Base-by-base conservation (phyloP, 2,797 vertebrate species). In the Spea hammondii region DNA sequence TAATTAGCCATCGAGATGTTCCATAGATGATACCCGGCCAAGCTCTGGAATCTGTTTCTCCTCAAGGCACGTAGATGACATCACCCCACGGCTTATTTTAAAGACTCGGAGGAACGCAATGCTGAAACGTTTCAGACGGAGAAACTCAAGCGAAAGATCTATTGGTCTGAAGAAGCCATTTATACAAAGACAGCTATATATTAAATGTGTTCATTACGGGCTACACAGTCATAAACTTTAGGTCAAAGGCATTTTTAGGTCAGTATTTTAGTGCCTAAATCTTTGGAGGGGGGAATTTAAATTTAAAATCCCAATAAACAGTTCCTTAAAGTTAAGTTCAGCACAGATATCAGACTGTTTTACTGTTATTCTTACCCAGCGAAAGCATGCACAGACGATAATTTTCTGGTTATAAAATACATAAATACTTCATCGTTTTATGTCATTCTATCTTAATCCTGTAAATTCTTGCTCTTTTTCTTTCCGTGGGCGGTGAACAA, bases 1-100 rank as follows among this genome's bases (percentile, higher is more conserved):
- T 97, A 96, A 98, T 98, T 98, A 95, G 93, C 93, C 94, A 95
- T 98, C 95, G 95, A 95, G 94, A 95, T 95, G 93, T 93, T 95
- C 87, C 91, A 91, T 92, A 88, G 92, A 93, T 94, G 93, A 94
- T 92, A 88, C 85, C 85, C 83, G 85, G 89, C 92, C 91, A 90
- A 89, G 87, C 77, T 83, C 85, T 88, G 89, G 91, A 93, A 92
- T 87, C 94, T 93, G 93, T 89, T 92, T 91, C 91, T 93, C 91
- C 88, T 94, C 93, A 92, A 87, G 89, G 79, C 76, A 78, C 88
- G 85, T 85, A 77, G 86, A 93, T 98, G 94, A 97, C 94, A 95
- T 96, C 94, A 95, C 86, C 82, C 81, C 80, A 86, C 75, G 89
- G 92, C 94, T 96, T 96, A 93, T 96, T 95, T 97, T 94, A 94